Percentiles rank a stretch among this genome's conserved stretches.
Evolutionary conservation across 2,888 invertebrate genomes (phyloP).

Genomic region (Drosophila multiciliata): DNA sequence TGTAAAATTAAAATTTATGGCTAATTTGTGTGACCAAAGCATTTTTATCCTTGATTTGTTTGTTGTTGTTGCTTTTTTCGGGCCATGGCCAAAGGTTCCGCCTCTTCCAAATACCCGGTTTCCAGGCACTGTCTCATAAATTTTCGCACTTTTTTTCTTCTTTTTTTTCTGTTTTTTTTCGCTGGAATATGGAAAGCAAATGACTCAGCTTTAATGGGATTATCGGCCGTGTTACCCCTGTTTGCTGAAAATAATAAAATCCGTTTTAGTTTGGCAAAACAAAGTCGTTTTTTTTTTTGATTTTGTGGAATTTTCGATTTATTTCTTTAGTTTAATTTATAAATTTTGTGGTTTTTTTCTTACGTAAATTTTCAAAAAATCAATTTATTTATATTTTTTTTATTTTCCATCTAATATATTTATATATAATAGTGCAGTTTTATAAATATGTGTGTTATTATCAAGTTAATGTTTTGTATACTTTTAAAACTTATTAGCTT

Average conservation of each 20-base stretch:
- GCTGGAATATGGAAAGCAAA: slow-evolving; percentile 38
- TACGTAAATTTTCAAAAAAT: slow-evolving; percentile 50
- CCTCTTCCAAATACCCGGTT: slow-evolving; percentile 38
- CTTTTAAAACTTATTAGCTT: slow-evolving; percentile 32
- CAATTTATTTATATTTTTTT: slow-evolving; percentile 29
- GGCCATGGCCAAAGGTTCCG: slow-evolving; percentile 18
- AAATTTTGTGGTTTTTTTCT: slow-evolving; percentile 20
- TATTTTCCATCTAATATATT: neutral
- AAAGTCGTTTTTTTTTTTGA: slow-evolving; percentile 22
- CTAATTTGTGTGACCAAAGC: slow-evolving; percentile 73
- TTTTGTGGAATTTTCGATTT: slow-evolving; percentile 43
- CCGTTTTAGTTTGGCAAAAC: slow-evolving; percentile 1
- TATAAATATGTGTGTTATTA: slow-evolving; percentile 45
- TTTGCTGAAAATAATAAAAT: slow-evolving; percentile 26
- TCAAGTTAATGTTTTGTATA: slow-evolving; percentile 27
- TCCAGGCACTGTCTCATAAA: slow-evolving; percentile 40
- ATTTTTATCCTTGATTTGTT: slow-evolving; percentile 23
- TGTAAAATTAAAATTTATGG: slow-evolving; percentile 81
- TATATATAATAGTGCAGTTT: slow-evolving; percentile 42
- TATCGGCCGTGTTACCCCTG: slow-evolving; percentile 19
- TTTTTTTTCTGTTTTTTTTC: slow-evolving; percentile 31
- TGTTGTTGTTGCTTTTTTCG: slow-evolving; percentile 2
- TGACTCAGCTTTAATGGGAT: slow-evolving; percentile 38
- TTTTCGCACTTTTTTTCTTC: slow-evolving; percentile 37
- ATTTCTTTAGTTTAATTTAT: slow-evolving; percentile 33